Percentiles rank a stretch among this genome's conserved stretches.
Conservation (phyloP, 23 tunicate genomes). For the Halocynthia aurantium region DNA sequence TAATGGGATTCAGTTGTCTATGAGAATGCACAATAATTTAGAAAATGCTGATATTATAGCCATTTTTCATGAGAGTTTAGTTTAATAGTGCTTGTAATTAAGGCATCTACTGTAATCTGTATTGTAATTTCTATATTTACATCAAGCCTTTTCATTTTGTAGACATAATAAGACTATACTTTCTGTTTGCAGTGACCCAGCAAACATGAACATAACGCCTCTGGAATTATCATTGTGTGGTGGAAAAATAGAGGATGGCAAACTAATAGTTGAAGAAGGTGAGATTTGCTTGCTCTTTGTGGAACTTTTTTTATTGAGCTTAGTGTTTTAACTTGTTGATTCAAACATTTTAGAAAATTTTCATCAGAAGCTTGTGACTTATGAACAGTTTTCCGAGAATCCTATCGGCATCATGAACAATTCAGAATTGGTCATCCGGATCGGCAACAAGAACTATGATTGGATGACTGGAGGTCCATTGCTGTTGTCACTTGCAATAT, state of each 20-base stretch:
- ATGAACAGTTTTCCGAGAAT: slow-evolving; percentile 45
- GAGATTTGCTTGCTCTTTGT: neutral
- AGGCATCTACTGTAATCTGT: no score
- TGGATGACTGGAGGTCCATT: slow-evolving; percentile 84
- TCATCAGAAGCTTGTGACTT: slow-evolving; percentile 49
- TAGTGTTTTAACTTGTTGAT: neutral
- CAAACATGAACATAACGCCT: neutral
- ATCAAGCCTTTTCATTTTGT: no score
- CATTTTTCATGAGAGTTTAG: no score
- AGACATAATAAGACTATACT: no score
- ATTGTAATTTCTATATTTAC: no score
- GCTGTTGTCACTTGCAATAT: slow-evolving; percentile 50
- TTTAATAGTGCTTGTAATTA: no score
- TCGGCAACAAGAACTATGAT: slow-evolving; percentile 54
- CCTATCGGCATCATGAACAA: slow-evolving; percentile 44
- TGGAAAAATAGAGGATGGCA: slow-evolving; percentile 26
- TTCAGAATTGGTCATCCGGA: slow-evolving; percentile 53
- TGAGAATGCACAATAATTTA: no score
- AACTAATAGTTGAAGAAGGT: slow-evolving; percentile 39
- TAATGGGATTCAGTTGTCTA: no score
- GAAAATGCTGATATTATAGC: no score
- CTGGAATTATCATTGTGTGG: slow-evolving; percentile 27
- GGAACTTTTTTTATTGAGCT: neutral
- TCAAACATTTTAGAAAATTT: slow-evolving; percentile 41
- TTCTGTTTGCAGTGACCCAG: no score